These are phyloP conservation scores for Linnaemya vulpina DNA, from an alignment of 2,888 invertebrate genomes.

Conservation along the genomic window DNA sequence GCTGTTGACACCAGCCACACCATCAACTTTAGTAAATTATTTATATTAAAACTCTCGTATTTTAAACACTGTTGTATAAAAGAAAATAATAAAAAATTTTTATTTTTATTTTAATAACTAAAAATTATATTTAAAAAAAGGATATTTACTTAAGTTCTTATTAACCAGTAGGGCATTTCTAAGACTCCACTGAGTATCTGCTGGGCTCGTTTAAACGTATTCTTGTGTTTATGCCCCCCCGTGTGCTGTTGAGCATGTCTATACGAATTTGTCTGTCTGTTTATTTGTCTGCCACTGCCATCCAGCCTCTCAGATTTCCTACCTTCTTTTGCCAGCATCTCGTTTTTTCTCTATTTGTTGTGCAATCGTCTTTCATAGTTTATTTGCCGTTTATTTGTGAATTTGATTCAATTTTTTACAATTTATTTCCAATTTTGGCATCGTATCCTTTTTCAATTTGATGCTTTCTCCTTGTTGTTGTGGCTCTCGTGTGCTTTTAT, in stretches of 20 bases:
- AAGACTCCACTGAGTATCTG: neutral
- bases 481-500: neutral
- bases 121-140: too few species aligned
- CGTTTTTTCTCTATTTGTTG: slow-evolving; percentile 30
- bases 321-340: too few species aligned
- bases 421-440: slow-evolving; percentile 80
- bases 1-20: too few species aligned
- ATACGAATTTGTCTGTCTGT: neutral
- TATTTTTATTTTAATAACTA: too few species aligned
- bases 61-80: too few species aligned
- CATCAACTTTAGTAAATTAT: too few species aligned
- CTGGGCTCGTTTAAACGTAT: neutral
- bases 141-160: neutral
- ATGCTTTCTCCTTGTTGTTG: slow-evolving; percentile 3
- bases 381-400: slow-evolving; percentile 76
- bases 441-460: slow-evolving; percentile 65
- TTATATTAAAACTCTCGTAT: too few species aligned
- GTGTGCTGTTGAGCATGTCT: neutral
- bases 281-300: slow-evolving; percentile 31
- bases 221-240: neutral
- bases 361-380: slow-evolving; percentile 72
- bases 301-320: slow-evolving; percentile 12
- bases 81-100: too few species aligned
- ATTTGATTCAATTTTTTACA: slow-evolving; percentile 81
- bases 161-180: neutral